Percentiles rank a stretch among this genome's conserved stretches.
These are phyloP conservation scores for Gopherus flavomarginatus DNA, from an alignment of 2,113 vertebrate genomes.

Conservation along the genomic window DNA sequence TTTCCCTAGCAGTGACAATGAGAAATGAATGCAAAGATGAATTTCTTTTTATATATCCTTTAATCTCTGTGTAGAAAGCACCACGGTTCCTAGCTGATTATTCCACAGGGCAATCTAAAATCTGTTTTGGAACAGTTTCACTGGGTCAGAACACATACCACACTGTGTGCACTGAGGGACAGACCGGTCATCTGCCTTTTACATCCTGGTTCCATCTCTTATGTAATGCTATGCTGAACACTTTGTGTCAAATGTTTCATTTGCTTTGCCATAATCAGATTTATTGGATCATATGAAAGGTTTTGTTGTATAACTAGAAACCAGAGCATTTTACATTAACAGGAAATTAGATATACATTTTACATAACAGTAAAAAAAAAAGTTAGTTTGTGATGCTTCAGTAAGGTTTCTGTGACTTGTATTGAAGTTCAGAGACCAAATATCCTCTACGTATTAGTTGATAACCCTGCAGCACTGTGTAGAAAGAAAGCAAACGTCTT, in stretches of 20 bases:
- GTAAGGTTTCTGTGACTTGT: not conserved
- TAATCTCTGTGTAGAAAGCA: constrained; percentile 17
- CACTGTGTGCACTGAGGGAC: not conserved
- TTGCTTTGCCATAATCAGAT: not conserved
- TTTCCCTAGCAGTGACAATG: not conserved
- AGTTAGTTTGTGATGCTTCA: not conserved
- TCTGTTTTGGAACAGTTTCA: constrained; percentile 20
- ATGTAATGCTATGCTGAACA: not conserved
- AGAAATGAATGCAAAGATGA: constrained; percentile 29
- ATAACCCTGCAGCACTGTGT: not conserved
- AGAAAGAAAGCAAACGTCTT: not conserved
- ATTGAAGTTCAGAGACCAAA: not conserved
- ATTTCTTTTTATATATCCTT: constrained; percentile 24
- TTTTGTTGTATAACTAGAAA: not conserved
- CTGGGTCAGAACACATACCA: not conserved
- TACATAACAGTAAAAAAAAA: not conserved
- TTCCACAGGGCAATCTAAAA: constrained; percentile 34
- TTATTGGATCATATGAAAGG: not conserved
- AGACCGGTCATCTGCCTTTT: not conserved
- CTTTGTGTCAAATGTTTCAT: not conserved
- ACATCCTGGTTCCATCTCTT: not conserved
- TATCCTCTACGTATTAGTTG: not conserved
- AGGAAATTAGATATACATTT: not conserved
- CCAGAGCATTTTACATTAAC: not conserved
- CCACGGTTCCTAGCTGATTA: constrained; percentile 36